phyloP scores from a whole-genome alignment of 2,797 vertebrate species.

The Coluber constrictor region DNA sequence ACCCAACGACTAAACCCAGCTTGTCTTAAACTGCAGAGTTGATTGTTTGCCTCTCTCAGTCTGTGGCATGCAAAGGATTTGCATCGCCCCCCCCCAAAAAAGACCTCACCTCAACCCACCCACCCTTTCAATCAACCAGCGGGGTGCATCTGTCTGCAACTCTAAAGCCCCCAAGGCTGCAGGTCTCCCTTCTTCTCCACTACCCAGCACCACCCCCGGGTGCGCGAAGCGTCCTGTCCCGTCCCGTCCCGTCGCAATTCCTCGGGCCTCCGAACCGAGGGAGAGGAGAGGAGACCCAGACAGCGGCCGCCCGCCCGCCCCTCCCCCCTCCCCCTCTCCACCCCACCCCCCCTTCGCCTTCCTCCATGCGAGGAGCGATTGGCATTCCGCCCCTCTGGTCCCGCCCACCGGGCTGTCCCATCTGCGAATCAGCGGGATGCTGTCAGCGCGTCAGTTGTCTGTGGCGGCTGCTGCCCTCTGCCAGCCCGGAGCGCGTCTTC shows the following conservation, averaged over 20 bases:
- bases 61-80: neutral
- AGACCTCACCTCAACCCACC: no score
- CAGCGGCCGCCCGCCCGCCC: neutral
- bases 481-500: slow-evolving; percentile 72
- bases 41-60: neutral
- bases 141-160: neutral
- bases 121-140: neutral
- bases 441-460: slow-evolving; percentile 69
- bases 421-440: slow-evolving; percentile 80
- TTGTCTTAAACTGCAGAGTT: neutral
- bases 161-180: neutral
- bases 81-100: neutral
- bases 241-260: neutral
- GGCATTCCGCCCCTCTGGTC: slow-evolving; percentile 22
- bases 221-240: neutral
- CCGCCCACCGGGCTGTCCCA: slow-evolving; percentile 62
- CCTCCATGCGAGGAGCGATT: slow-evolving; percentile 36
- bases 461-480: slow-evolving; percentile 57
- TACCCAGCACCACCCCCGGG: neutral
- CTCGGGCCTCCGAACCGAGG: neutral
- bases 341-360: neutral
- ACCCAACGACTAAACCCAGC: neutral
- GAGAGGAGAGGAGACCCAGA: neutral
- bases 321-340: neutral
- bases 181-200: neutral